Percentiles rank a stretch among this genome's conserved stretches.
Evolutionary conservation across 2,797 vertebrate genomes (phyloP).

Genomic region (Gymnodraco acuticeps): DNA sequence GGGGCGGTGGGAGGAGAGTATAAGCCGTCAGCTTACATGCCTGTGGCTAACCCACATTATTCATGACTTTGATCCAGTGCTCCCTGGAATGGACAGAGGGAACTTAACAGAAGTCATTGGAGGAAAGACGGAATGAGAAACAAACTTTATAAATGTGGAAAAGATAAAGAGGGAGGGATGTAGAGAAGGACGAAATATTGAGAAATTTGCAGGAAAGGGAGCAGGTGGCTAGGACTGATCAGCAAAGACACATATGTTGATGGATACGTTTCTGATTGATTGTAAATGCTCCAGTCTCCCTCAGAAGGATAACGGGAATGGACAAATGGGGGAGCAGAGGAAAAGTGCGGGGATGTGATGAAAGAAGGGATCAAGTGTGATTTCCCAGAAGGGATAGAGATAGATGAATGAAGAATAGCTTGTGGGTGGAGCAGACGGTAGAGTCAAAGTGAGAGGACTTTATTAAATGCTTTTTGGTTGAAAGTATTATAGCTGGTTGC

Average conservation of each 20-base stretch:
- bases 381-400: slow-evolving; percentile 69
- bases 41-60: slow-evolving; percentile 54
- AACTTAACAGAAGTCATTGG: slow-evolving; percentile 14
- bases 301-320: slow-evolving; percentile 45
- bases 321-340: slow-evolving; percentile 45
- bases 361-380: slow-evolving; percentile 68
- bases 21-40: slow-evolving; percentile 54
- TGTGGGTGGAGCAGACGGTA: slow-evolving; percentile 44
- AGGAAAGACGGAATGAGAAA: slow-evolving; percentile 20
- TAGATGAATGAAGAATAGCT: slow-evolving; percentile 56
- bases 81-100: background rate
- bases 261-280: slow-evolving; percentile 57
- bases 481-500: slow-evolving; percentile 27
- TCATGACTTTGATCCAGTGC: slow-evolving; percentile 61
- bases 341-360: slow-evolving; percentile 51
- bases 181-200: background rate
- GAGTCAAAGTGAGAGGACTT: slow-evolving; percentile 56
- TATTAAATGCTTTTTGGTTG: slow-evolving; percentile 62
- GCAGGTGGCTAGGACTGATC: slow-evolving; percentile 44
- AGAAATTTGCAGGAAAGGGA: background rate
- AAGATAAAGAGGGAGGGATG: background rate
- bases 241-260: slow-evolving; percentile 35
- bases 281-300: slow-evolving; percentile 37
- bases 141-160: slow-evolving; percentile 5
- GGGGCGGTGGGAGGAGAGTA: slow-evolving; percentile 44